phyloP scores from a whole-genome alignment of 2,113 vertebrate species.

The Lamprotornis superbus region DNA sequence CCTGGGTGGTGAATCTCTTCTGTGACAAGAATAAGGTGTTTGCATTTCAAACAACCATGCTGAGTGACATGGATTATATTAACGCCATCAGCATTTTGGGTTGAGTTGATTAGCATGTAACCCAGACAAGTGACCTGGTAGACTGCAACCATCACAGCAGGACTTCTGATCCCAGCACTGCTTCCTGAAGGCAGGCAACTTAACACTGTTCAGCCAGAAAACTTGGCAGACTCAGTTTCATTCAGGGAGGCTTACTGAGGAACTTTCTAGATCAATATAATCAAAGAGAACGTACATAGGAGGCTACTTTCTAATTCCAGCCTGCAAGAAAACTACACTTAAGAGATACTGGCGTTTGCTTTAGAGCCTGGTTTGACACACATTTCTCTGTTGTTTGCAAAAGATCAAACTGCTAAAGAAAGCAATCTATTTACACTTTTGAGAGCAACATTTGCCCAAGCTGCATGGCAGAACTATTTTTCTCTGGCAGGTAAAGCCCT shows the following conservation, averaged over 20 bases:
- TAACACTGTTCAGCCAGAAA: not conserved
- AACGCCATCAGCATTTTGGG: not conserved
- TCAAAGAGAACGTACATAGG: not conserved
- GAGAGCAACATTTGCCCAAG: not conserved
- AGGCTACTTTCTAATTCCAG: not conserved
- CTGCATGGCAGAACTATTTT: not conserved
- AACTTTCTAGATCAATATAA: constrained; percentile 34
- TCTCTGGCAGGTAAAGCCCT: not conserved
- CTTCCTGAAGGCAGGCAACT: not conserved
- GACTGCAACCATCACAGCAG: not conserved
- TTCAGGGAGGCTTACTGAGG: not conserved
- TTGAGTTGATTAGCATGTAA: not conserved
- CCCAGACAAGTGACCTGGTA: not conserved
- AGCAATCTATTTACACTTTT: not conserved
- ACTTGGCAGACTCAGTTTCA: not conserved
- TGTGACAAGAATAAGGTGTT: not conserved
- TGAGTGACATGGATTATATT: not conserved
- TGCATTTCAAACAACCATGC: not conserved
- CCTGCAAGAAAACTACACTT: not conserved
- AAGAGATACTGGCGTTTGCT: not conserved
- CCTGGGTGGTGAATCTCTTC: not conserved
- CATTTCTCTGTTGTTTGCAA: not conserved
- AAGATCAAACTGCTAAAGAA: constrained; percentile 10
- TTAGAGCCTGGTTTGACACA: not conserved
- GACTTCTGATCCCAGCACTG: not conserved